A percentile compares a stretch with the other conserved stretches of the same genome.
Evolutionary conservation across 2,113 vertebrate species (phyloP).

Genomic region (Hippocampus guttulatus): DNA sequence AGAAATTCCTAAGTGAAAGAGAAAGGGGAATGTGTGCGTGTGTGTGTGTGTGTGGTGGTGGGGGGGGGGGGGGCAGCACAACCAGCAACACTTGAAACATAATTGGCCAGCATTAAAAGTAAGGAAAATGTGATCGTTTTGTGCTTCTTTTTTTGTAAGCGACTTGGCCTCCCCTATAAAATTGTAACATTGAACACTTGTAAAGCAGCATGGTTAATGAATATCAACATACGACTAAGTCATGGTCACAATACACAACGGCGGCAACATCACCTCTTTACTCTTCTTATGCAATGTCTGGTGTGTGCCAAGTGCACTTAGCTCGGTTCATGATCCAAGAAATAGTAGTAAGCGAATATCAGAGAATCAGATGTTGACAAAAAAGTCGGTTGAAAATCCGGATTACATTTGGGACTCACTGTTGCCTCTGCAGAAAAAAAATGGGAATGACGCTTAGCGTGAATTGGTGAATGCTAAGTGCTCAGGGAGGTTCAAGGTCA

Average conservation of each 20-base stretch:
- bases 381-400: background rate
- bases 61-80: too few relatives aligned
- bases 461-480: too few relatives aligned
- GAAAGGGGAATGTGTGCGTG: background rate
- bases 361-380: too few relatives aligned
- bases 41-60: background rate
- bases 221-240: background rate
- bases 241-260: background rate
- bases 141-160: too few relatives aligned
- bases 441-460: too few relatives aligned
- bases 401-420: background rate
- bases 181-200: background rate
- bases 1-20: slow-evolving; percentile 10
- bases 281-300: background rate
- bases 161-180: background rate
- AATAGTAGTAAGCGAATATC: too few relatives aligned
- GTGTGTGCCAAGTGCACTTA: background rate
- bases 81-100: background rate
- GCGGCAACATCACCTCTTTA: background rate
- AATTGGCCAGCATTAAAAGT: background rate
- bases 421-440: too few relatives aligned
- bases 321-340: background rate
- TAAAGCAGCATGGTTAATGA: background rate
- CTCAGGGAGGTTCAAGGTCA: background rate
- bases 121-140: background rate